Base-by-base conservation (phyloP, 2,888 invertebrate genomes). In the Nebria salina region DNA sequence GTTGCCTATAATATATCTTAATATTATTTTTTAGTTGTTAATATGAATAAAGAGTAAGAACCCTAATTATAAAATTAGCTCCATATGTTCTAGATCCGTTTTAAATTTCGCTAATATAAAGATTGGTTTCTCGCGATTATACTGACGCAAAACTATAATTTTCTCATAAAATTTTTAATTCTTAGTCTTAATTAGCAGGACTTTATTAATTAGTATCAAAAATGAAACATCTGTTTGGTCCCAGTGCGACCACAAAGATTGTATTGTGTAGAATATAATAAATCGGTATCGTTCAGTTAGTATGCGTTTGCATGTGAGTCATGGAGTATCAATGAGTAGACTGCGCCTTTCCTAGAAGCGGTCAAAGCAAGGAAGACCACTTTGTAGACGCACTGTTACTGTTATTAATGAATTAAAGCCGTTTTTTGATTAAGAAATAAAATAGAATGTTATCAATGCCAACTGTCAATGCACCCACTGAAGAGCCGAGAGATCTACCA, bases 301-400 rank as follows among this genome's bases (percentile, higher is more conserved):
- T 65, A 65, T 66, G 66, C 25, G 66, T 66, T 6, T 66, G 66
- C 6, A 13, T 25, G 26, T 70, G 70, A 70, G 70, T 70, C 70
- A 70, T 70, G 6, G 13, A 11, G 54, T 13, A 54, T 34, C 34
- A 34, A 34, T 34, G 34, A 34, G 34, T 34, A 34, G 34, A 34
- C 8, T 54, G 54, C 54, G 13, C 54, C 54, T 54, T 54, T 54
- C 54, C 13, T 7, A 54, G 54, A 54, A 54, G 34, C 54, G 54
- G 54, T 8, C 54, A 54, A 13, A 54, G 54, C 54, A 54, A 54
- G 54, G 54, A 54, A 54, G 54, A 54, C 54, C 11, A 11, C 54
- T 34, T 34, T 34, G 34, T 34, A 34, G 34, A 34, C 34, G 34
- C 34, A 34, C 34, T 34, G 34, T 34, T 54, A 54, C 54, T 11